Evolutionary conservation across 2,888 invertebrate species (phyloP).

Genomic region (Ommatoiulus sabulosus): DNA sequence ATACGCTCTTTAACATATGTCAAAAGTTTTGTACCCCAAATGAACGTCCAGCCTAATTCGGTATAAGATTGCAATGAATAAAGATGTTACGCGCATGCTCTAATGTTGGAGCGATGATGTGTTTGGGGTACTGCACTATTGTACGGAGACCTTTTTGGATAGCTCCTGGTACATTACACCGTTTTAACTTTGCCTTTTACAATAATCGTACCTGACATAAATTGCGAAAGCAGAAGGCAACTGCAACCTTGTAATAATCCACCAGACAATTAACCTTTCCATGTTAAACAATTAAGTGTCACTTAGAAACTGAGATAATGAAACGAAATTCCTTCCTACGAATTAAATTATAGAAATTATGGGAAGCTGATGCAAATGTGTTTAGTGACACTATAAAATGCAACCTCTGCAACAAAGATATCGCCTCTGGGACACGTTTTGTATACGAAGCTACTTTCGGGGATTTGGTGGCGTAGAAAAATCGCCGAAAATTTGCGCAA

Average conservation of each 20-base stretch:
- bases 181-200: constrained; percentile 35
- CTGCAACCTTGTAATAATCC: constrained; percentile 31
- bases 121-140: too few relatives aligned
- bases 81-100: too few relatives aligned
- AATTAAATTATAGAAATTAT: constrained; percentile 43
- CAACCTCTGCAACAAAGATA: constrained; percentile 7
- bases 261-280: constrained; percentile 40
- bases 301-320: constrained; percentile 43
- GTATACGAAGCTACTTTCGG: neutral
- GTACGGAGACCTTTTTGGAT: neutral
- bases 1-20: too few relatives aligned
- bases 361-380: constrained; percentile 40
- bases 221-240: constrained; percentile 33
- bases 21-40: too few relatives aligned
- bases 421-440: neutral
- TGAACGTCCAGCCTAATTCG: too few relatives aligned
- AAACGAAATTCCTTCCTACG: constrained; percentile 39
- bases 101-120: too few relatives aligned
- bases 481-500: neutral
- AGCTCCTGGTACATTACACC: neutral
- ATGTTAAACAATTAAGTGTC: constrained; percentile 43
- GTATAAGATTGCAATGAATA: too few relatives aligned
- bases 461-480: neutral
- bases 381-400: constrained; percentile 40
- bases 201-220: constrained; percentile 36